A percentile compares a stretch with the other conserved stretches of the same genome.
phyloP scores from a whole-genome alignment of 64 coral and sea anemone genomes.

The Montipora capricornis region DNA sequence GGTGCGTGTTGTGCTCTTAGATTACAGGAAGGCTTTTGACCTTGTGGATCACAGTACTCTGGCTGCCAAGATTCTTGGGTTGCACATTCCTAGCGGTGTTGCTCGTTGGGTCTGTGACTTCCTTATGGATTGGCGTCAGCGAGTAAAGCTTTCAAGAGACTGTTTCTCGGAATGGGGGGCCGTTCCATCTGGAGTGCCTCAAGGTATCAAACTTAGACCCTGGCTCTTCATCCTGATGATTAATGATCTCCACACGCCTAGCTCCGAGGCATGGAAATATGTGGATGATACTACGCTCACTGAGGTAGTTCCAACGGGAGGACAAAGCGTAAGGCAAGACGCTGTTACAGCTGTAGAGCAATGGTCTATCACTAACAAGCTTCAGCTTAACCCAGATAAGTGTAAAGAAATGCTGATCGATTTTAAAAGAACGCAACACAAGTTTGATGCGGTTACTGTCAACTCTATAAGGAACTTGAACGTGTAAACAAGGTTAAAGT shows the following conservation, averaged over 20 bases:
- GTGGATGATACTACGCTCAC: neutral
- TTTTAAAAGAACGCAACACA: slow-evolving; percentile 31
- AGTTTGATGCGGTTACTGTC: slow-evolving; percentile 18
- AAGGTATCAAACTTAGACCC: no score
- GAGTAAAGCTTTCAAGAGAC: neutral
- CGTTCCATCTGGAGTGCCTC: neutral
- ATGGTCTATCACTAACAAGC: slow-evolving; percentile 30
- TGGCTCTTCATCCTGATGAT: no score
- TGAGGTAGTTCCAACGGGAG: neutral
- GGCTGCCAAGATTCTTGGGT: no score
- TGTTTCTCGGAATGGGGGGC: neutral
- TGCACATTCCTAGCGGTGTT: no score
- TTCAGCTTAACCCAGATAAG: slow-evolving; percentile 39
- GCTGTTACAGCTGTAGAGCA: slow-evolving; percentile 12
- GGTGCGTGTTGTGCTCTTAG: neutral
- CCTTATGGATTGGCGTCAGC: neutral
- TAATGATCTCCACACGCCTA: no score
- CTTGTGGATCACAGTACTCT: neutral
- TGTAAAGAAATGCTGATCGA: slow-evolving; percentile 19
- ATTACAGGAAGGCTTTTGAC: neutral
- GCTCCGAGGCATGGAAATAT: no score
- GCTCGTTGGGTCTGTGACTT: neutral
- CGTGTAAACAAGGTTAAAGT: slow-evolving; percentile 24
- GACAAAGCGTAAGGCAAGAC: neutral
- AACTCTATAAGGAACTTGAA: slow-evolving; percentile 43